A percentile compares a stretch with the other conserved stretches of the same genome.
phyloP scores from a whole-genome alignment of 1,140 invertebrate genomes.

The Drosophila chauvacae region DNA sequence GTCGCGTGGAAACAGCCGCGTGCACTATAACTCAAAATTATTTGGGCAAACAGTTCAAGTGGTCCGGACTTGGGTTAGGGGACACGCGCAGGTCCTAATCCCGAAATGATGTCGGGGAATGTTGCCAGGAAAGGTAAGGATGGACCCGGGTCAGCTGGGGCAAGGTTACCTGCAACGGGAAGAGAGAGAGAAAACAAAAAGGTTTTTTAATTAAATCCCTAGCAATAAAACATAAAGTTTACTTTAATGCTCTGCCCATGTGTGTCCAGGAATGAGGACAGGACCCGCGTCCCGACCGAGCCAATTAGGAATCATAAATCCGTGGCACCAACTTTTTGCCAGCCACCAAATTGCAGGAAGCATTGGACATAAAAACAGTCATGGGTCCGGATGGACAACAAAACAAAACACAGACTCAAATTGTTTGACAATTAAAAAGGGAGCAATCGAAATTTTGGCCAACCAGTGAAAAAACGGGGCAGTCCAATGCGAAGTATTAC shows the following conservation, averaged over 20 bases:
- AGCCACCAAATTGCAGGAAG: conserved; percentile 67
- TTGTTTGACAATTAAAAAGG: conserved; percentile 81
- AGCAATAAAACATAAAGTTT: conserved; percentile 48
- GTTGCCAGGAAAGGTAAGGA: conserved; percentile 9
- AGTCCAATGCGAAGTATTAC: conserved; percentile 11
- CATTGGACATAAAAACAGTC: conserved; percentile 49
- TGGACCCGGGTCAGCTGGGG: conserved; percentile 1
- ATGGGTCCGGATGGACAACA: conserved; percentile 21
- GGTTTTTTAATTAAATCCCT: conserved; percentile 69
- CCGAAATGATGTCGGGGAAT: conserved; percentile 29
- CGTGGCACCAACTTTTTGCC: conserved; percentile 62
- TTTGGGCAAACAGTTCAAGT: conserved; percentile 73
- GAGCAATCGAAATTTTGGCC: conserved; percentile 64
- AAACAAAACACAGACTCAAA: conserved; percentile 56
- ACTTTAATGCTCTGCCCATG: conserved; percentile 63
- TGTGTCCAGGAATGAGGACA: conserved; percentile 18
- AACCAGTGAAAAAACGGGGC: conserved; percentile 7
- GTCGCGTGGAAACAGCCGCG: conserved; percentile 54
- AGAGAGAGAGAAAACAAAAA: background rate
- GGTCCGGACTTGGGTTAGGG: conserved; percentile 18
- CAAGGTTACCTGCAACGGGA: conserved; percentile 64
- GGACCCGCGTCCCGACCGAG: conserved; percentile 5
- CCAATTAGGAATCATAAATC: conserved; percentile 75
- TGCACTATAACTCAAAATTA: conserved; percentile 65
- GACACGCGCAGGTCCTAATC: conserved; percentile 52